Base-by-base conservation (phyloP, 2,113 vertebrate genomes). In the Solea solea region DNA sequence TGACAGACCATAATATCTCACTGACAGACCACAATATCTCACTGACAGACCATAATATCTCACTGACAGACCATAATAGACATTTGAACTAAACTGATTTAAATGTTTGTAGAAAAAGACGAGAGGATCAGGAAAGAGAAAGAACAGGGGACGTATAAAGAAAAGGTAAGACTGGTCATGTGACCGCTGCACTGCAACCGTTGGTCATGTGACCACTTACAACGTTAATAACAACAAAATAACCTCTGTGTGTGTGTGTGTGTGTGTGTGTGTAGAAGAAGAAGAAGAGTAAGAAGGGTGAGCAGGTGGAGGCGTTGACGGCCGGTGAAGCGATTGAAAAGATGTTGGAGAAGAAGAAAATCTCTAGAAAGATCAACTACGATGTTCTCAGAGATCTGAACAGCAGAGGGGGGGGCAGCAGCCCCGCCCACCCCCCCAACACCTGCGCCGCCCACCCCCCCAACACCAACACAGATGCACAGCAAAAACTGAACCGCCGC, bases 321-420 rank as follows among this genome's bases (percentile, higher is more conserved):
- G 97, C 96, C 0, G 95, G 95, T 14, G 98, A 99, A 79, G 97
- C 98, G 27, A 99, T 99, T 27, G 97, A 98, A 91, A 98, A 94
- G 93, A 99, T 99, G 98, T 74, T 99, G 90, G 96, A 97, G 82
- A 97, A 97, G 93, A 99, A 99, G 92, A 97, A 95, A 88, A 98
- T 99, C 88, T 99, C 97, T 13, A 98, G 95, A 92, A 99, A 99
- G 92, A 99, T 99, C 88, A 97, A 99, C 93, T 99, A 99, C 59
- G 96, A 97, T 7, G 98, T 98, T 64, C 94, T 99, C 58, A 93
- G 94, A 21, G 97, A 94, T 91, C 96, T 99, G 72, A 95, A 98
- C 90, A 94, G 93, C 86, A 94, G 92, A 58, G 72, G 88, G 62
- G 65, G 69, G 41, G 64, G 68, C 64, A 84, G 86, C 85, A 88